Evolutionary conservation across 2,797 vertebrate species (phyloP).

Genomic region (Enteromius radiatus): DNA sequence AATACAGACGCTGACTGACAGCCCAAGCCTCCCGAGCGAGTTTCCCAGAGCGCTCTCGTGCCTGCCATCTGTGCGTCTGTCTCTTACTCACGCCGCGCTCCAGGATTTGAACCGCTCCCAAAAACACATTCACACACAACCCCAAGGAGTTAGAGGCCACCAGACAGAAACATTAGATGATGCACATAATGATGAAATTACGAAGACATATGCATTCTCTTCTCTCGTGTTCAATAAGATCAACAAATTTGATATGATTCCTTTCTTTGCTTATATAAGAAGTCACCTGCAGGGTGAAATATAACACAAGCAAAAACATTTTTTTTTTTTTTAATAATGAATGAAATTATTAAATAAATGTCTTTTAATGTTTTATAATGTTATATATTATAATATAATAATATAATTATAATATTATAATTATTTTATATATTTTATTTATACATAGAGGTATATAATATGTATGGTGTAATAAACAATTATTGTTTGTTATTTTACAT

Average conservation of each 20-base stretch:
- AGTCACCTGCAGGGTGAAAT: not conserved
- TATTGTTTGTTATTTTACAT: no score
- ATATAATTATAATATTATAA: no score
- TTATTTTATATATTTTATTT: no score
- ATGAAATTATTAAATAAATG: no score
- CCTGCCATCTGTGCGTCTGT: slow-evolving; percentile 3
- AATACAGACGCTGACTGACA: slow-evolving; percentile 1
- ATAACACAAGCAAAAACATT: not conserved
- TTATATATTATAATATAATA: no score
- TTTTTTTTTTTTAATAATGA: no score
- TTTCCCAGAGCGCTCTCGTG: not conserved
- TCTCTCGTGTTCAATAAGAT: not conserved
- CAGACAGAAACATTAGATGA: not conserved
- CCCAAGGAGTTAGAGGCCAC: not conserved
- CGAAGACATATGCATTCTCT: not conserved
- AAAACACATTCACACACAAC: not conserved
- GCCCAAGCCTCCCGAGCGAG: not conserved
- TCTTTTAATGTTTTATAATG: no score
- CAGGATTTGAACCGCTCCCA: not conserved
- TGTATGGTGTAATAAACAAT: no score
- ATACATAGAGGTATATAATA: no score
- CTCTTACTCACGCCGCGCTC: not conserved
- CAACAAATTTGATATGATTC: not conserved
- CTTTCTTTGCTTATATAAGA: not conserved
- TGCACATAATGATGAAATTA: not conserved